Percentiles rank a stretch among this genome's conserved stretches.
phyloP scores from a whole-genome alignment of 2,797 vertebrate genomes.

The Cephalopachus bancanus region DNA sequence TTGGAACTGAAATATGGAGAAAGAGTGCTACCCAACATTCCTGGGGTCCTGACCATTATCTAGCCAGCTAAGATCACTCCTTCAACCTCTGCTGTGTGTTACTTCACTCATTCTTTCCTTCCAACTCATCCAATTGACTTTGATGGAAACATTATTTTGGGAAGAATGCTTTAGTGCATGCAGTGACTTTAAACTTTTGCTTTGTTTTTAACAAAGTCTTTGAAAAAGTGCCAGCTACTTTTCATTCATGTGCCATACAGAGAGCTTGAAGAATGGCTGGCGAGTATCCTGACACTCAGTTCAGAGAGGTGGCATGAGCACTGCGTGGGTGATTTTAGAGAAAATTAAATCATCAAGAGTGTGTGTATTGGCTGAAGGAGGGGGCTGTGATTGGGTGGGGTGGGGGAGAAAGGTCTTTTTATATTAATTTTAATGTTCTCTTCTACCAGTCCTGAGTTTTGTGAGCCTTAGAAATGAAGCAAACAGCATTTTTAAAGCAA shows the following conservation, averaged over 20 bases:
- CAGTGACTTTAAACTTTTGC: not conserved
- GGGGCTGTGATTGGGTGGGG: not conserved
- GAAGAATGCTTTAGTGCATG: not conserved
- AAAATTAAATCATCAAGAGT: not conserved
- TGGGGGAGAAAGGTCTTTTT: not conserved
- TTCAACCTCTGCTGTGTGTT: not conserved
- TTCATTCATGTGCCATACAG: not conserved
- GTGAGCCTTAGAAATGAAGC: not conserved
- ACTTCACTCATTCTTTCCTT: not conserved
- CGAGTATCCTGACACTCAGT: not conserved
- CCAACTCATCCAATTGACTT: not conserved
- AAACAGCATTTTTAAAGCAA: not conserved
- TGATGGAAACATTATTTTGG: constrained; percentile 6
- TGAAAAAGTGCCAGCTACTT: not conserved
- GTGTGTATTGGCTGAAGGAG: not conserved
- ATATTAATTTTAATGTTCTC: not conserved
- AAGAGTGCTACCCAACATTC: not conserved
- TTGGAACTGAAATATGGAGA: not conserved
- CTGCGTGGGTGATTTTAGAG: not conserved
- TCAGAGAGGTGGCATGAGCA: not conserved
- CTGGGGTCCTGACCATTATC: not conserved
- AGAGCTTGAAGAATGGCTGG: not conserved
- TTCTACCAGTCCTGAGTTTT: not conserved
- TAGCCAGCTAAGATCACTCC: not conserved
- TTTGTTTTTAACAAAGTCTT: constrained; percentile 49